Evolutionary conservation across 2,888 invertebrate species (phyloP).

Genomic region (Hylaea fasciaria): DNA sequence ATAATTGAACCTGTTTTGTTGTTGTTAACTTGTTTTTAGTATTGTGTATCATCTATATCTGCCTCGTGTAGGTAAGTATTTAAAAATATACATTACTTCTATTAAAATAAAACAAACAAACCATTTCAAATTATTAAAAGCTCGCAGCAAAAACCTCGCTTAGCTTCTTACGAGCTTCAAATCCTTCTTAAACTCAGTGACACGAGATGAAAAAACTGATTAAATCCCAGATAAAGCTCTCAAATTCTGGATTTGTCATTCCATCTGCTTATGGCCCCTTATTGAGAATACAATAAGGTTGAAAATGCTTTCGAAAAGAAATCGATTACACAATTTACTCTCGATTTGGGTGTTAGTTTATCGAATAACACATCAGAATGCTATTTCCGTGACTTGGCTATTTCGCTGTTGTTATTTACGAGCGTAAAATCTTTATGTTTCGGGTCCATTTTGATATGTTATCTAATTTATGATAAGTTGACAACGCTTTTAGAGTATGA

Average conservation of each 20-base stretch:
- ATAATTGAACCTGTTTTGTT: too few species aligned
- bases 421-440: neutral
- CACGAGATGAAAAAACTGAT: constrained; percentile 56
- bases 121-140: constrained; percentile 42
- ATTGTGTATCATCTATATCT: too few species aligned
- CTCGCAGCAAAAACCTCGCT: constrained; percentile 56
- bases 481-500: constrained; percentile 5
- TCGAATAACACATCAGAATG: constrained; percentile 42
- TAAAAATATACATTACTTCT: too few species aligned
- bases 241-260: constrained; percentile 17
- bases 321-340: constrained; percentile 31
- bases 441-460: neutral
- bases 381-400: constrained; percentile 50
- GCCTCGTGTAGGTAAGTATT: too few species aligned
- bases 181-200: constrained; percentile 54
- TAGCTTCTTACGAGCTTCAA: constrained; percentile 59
- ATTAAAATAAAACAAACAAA: too few species aligned
- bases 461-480: neutral
- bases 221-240: constrained; percentile 52
- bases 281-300: constrained; percentile 15
- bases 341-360: constrained; percentile 41
- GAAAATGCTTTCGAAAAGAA: constrained; percentile 13
- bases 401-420: constrained; percentile 35
- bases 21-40: too few species aligned
- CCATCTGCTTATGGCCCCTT: constrained; percentile 7